phyloP scores from a whole-genome alignment of 2,888 invertebrate genomes.

The Spodoptera littoralis region DNA sequence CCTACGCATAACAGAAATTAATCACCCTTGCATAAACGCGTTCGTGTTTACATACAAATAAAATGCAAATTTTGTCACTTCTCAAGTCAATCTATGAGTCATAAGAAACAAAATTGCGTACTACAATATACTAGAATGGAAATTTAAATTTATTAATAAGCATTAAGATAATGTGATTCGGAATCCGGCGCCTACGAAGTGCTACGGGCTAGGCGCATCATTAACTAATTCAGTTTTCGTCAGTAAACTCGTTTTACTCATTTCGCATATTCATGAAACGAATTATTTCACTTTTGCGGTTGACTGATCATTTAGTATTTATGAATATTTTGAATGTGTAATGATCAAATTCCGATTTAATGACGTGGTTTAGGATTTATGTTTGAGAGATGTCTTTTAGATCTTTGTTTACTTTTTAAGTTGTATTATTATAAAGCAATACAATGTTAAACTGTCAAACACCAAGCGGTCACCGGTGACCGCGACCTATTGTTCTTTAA shows the following conservation, averaged over 20 bases:
- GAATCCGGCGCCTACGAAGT: constrained; percentile 12
- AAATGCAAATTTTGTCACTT: no score
- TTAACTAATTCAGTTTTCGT: constrained; percentile 44
- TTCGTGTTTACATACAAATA: not conserved
- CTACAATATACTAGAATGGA: not conserved
- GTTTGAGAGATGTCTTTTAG: not conserved
- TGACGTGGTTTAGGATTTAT: constrained; percentile 32
- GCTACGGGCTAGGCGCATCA: constrained; percentile 12
- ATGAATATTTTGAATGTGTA: constrained; percentile 44
- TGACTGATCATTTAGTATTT: constrained; percentile 1
- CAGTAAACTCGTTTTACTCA: constrained; percentile 20
- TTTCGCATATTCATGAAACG: constrained; percentile 47
- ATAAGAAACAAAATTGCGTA: not conserved
- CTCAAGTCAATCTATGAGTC: constrained; percentile 3
- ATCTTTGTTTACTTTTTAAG: constrained; percentile 2
- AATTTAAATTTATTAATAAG: constrained; percentile 16
- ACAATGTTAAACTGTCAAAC: no score
- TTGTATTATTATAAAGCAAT: not conserved
- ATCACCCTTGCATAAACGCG: not conserved
- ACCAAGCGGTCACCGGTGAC: no score
- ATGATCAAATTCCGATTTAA: constrained; percentile 34
- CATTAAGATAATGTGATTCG: constrained; percentile 12
- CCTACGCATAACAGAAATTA: no score
- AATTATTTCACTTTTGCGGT: constrained; percentile 50
- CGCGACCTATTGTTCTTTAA: no score